Conservation (phyloP, 2,113 vertebrate species). For the Sinosuthora webbiana region DNA sequence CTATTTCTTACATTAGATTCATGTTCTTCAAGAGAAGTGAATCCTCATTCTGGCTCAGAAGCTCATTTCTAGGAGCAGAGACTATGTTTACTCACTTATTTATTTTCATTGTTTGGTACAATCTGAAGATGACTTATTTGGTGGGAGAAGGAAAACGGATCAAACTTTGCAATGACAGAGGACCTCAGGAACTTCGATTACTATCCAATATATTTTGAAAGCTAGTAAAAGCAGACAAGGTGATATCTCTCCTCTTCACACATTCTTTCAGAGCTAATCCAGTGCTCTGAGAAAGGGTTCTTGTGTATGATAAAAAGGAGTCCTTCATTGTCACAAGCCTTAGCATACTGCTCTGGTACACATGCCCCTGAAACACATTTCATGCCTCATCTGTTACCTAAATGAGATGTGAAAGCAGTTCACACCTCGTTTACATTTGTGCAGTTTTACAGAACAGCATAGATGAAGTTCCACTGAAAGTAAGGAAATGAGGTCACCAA, state of each 20-base stretch:
- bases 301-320: constrained; percentile 38
- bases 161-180: not conserved
- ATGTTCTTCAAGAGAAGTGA: not conserved
- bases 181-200: not conserved
- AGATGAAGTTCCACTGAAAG: constrained; percentile 54
- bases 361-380: constrained; percentile 73
- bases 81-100: not conserved
- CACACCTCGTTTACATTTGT: constrained; percentile 77
- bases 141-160: not conserved
- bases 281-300: not conserved
- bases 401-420: constrained; percentile 80
- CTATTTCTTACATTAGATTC: not conserved
- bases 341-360: constrained; percentile 44
- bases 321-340: constrained; percentile 52
- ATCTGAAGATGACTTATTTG: not conserved
- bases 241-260: not conserved
- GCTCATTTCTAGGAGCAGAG: not conserved
- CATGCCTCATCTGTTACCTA: constrained; percentile 78
- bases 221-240: not conserved
- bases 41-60: not conserved
- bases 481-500: constrained; percentile 67
- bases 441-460: constrained; percentile 62
- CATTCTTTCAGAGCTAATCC: constrained; percentile 45
- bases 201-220: constrained; percentile 1
- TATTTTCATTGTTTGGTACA: not conserved